A percentile compares a stretch with the other conserved stretches of the same genome.
phyloP scores from a whole-genome alignment of 2,888 invertebrate species.

The Drosophila imparisetae region DNA sequence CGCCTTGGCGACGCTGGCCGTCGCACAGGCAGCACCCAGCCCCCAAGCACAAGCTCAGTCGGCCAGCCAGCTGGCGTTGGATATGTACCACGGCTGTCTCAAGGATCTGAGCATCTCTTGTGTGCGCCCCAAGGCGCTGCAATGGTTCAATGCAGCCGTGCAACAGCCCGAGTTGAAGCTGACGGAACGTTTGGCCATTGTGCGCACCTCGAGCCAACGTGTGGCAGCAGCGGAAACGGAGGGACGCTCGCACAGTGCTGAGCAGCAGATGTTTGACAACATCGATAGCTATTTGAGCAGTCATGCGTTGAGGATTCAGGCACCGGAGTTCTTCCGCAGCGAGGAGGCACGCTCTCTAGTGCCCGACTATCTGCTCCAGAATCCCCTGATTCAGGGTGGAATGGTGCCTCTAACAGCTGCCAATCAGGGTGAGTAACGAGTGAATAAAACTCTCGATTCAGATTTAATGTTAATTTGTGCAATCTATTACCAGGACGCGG shows the following conservation, averaged over 20 bases:
- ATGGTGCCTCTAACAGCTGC: conserved; percentile 89
- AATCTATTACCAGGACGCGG: conserved; percentile 88
- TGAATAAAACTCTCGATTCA: background rate
- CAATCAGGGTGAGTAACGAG: conserved; percentile 74
- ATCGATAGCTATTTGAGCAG: conserved; percentile 91
- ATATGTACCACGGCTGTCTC: conserved; percentile 89
- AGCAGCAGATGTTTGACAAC: conserved; percentile 88
- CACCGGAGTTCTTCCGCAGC: conserved; percentile 87
- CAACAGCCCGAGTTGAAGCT: conserved; percentile 89
- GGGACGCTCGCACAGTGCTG: conserved; percentile 76
- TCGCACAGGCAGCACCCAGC: conserved; percentile 50
- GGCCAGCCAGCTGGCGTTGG: conserved; percentile 88
- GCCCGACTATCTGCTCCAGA: conserved; percentile 81
- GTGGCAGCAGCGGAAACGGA: background rate
- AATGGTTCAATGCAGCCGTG: conserved; percentile 89
- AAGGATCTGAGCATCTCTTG: conserved; percentile 90
- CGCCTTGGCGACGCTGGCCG: conserved; percentile 66
- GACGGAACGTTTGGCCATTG: conserved; percentile 90
- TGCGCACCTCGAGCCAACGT: conserved; percentile 86
- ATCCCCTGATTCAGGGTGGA: conserved; percentile 88
- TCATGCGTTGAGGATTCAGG: conserved; percentile 90
- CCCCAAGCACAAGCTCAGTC: conserved; percentile 86
- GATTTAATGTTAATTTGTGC: background rate
- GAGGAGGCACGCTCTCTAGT: conserved; percentile 83
- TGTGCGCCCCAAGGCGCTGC: conserved; percentile 91